phyloP scores from a whole-genome alignment of 2,797 vertebrate species.

The Novumbra hubbsi region DNA sequence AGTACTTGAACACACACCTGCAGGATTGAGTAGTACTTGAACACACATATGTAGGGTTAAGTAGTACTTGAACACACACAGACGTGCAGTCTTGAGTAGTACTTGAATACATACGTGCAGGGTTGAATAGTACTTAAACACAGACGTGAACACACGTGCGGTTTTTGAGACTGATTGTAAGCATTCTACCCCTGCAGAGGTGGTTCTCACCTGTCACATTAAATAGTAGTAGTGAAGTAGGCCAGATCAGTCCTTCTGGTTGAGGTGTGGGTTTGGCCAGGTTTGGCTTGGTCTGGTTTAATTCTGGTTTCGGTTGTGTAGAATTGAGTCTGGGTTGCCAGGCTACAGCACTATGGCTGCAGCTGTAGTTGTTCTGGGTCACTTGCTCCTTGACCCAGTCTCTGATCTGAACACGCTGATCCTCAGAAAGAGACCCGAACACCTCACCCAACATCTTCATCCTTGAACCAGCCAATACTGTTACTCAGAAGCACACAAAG shows the following conservation, averaged over 20 bases:
- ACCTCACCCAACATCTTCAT: constrained; percentile 56
- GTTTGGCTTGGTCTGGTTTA: too few relatives aligned
- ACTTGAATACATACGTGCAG: too few relatives aligned
- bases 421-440: constrained; percentile 41
- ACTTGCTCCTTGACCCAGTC: constrained; percentile 65
- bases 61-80: too few relatives aligned
- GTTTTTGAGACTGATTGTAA: background rate
- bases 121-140: too few relatives aligned
- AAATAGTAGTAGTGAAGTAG: background rate
- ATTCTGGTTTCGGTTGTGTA: constrained; percentile 9
- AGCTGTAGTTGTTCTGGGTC: constrained; percentile 52
- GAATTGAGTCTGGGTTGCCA: background rate
- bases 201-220: background rate
- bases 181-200: background rate
- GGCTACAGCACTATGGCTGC: constrained; percentile 31
- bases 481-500: constrained; percentile 51
- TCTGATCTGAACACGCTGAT: constrained; percentile 43
- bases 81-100: too few relatives aligned
- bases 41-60: too few relatives aligned
- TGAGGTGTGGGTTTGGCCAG: too few relatives aligned
- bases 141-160: too few relatives aligned
- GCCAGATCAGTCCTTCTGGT: background rate
- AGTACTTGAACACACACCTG: too few relatives aligned
- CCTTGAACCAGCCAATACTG: constrained; percentile 44
- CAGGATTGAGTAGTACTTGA: too few relatives aligned